Evolutionary conservation across 1,140 invertebrate species (phyloP).

Genomic region (Pseudachorutes palmiensis): DNA sequence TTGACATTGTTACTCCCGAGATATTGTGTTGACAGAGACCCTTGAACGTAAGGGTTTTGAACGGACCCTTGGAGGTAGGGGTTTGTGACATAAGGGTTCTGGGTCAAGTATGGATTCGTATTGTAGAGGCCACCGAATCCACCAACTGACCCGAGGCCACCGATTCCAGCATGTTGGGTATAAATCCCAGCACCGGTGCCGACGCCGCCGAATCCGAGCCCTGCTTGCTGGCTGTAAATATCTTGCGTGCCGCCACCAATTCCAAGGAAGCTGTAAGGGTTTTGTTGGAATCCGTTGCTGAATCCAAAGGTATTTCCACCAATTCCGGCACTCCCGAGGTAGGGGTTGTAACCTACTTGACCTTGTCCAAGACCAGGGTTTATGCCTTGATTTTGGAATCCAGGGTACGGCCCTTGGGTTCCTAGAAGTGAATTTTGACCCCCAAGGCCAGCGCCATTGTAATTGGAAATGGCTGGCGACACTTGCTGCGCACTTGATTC

Average conservation of each 20-base stretch:
- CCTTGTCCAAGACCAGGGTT: background rate
- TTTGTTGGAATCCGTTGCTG: background rate
- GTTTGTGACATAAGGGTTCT: background rate
- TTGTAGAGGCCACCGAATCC: background rate
- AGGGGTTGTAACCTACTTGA: background rate
- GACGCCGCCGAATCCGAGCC: too few relatives aligned
- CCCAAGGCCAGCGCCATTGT: background rate
- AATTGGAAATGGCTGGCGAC: background rate
- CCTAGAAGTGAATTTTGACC: background rate
- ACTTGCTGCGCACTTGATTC: background rate
- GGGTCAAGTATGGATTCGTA: background rate
- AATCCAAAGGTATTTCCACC: background rate
- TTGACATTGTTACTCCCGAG: background rate
- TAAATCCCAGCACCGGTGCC: background rate
- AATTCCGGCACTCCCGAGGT: background rate
- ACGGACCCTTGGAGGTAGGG: background rate
- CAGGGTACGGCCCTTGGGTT: background rate
- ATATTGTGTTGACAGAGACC: background rate
- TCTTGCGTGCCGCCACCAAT: background rate
- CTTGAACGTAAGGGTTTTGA: background rate
- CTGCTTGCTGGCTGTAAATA: background rate
- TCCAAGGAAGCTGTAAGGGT: background rate
- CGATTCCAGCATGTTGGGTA: background rate
- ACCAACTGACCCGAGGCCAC: too few relatives aligned
- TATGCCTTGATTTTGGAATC: background rate